Evolutionary conservation across 2,888 invertebrate genomes (phyloP).

Genomic region (Drosophila infuscata): DNA sequence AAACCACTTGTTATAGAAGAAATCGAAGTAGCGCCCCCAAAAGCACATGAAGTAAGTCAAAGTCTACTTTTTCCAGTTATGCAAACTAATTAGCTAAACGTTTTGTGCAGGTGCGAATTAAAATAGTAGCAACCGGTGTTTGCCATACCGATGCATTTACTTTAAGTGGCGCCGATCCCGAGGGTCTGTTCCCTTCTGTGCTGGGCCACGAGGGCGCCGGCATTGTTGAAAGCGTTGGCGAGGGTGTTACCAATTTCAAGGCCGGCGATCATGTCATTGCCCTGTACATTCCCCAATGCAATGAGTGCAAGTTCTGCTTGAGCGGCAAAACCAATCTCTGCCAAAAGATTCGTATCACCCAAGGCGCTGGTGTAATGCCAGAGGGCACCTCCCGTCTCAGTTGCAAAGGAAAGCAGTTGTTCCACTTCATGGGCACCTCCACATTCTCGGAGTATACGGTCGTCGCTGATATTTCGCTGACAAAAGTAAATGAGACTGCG

Average conservation of each 20-base stretch:
- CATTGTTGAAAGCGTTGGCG: slow-evolving; percentile 98
- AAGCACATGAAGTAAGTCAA: slow-evolving; percentile 93
- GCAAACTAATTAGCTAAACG: neutral
- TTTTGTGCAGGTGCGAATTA: slow-evolving; percentile 86
- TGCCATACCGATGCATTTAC: slow-evolving; percentile 98
- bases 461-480: slow-evolving; percentile 96
- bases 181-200: slow-evolving; percentile 96
- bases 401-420: slow-evolving; percentile 89
- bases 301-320: slow-evolving; percentile 97
- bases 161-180: slow-evolving; percentile 94
- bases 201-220: slow-evolving; percentile 99
- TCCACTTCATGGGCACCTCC: slow-evolving; percentile 98
- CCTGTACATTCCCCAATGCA: slow-evolving; percentile 98
- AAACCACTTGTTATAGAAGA: slow-evolving; percentile 95
- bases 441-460: slow-evolving; percentile 98
- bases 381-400: slow-evolving; percentile 94
- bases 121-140: slow-evolving; percentile 91
- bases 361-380: slow-evolving; percentile 96
- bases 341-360: slow-evolving; percentile 94
- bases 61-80: slow-evolving; percentile 13
- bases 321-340: slow-evolving; percentile 99
- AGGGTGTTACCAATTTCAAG: slow-evolving; percentile 94
- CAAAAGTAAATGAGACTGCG: slow-evolving; percentile 93
- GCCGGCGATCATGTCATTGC: slow-evolving; percentile 99
- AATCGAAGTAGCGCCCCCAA: slow-evolving; percentile 97